Base-by-base conservation (phyloP, 2,797 vertebrate genomes). In the Karalla daura region DNA sequence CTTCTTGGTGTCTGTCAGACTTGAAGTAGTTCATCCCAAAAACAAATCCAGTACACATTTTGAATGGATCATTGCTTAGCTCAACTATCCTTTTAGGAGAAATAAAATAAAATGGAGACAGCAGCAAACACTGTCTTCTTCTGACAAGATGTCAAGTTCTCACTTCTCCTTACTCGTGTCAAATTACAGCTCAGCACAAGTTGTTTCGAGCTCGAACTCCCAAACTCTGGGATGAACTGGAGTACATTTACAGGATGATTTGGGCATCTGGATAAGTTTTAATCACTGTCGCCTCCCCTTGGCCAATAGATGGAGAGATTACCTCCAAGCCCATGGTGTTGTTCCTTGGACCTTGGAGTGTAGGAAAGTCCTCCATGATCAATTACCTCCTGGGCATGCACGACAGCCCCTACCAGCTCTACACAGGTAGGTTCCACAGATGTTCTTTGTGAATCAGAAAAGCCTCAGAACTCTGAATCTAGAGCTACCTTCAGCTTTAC, bases 311-410 rank as follows among this genome's bases (percentile, higher is more conserved):
- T 92, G 97, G 97, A 79, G 98, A 99, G 89, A 99, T 99, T 67
- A 97, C 97, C 49, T 99, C 98, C 79, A 99, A 99, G 87, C 98
- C 98, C 2, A 96, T 99, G 97, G 97, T 99, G 84, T 91, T 99
- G 59, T 99, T 99, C 89, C 93, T 99, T 89, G 98, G 98, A 84
- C 98, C 98, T 7, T 99, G 98, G 98, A 99, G 98, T 0, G 97
- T 99, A 54, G 98, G 98, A 87, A 99, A 99, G 86, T 99, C 98
- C 71, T 97, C 96, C 80, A 99, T 99, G 98, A 96, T 99, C 91
- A 99, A 99, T 93, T 99, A 99, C 92, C 96, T 99, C 89, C 93
- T 99, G 27, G 98, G 97, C 64, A 89, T 99, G 86, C 94, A 94
- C 1, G 90, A 98, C 70, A 96, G 94, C 70, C 96, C 96, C 49